Conservation (phyloP, 2,888 invertebrate species). For the Erebia aethiops region DNA sequence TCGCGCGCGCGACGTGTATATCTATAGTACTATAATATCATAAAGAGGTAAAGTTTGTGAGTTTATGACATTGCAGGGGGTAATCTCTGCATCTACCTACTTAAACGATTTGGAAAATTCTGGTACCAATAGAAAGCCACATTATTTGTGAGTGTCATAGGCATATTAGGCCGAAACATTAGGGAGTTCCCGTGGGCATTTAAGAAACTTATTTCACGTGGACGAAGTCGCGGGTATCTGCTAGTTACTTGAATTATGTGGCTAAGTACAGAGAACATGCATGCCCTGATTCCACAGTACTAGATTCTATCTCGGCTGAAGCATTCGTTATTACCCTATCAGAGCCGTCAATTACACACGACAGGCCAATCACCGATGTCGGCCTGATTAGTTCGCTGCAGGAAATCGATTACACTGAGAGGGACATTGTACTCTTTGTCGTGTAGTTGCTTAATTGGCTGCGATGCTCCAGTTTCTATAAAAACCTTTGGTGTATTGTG, state of each 20-base stretch:
- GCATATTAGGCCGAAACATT: no score
- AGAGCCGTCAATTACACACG: slow-evolving; percentile 28
- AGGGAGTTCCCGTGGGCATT: no score
- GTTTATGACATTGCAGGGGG: no score
- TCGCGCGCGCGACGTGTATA: no score
- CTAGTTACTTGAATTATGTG: not conserved
- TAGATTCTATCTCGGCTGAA: slow-evolving; percentile 23
- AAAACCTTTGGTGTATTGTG: not conserved
- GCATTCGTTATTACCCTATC: slow-evolving; percentile 29
- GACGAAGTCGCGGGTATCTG: no score
- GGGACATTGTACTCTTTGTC: slow-evolving; percentile 27
- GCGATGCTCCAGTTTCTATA: slow-evolving; percentile 16
- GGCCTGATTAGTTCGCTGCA: slow-evolving; percentile 28
- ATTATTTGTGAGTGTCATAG: no score
- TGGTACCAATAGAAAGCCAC: no score
- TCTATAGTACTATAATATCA: no score
- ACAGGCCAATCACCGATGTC: slow-evolving; percentile 22
- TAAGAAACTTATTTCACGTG: no score
- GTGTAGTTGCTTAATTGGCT: slow-evolving; percentile 18
- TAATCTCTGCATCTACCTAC: no score
- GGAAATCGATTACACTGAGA: slow-evolving; percentile 26
- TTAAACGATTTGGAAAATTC: no score
- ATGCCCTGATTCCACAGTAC: slow-evolving; percentile 18
- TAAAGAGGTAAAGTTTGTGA: no score
- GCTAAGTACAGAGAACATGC: not conserved